Percentiles rank a stretch among this genome's conserved stretches.
Conservation (phyloP, 2,113 vertebrate species). For the Hiodon tergisus region DNA sequence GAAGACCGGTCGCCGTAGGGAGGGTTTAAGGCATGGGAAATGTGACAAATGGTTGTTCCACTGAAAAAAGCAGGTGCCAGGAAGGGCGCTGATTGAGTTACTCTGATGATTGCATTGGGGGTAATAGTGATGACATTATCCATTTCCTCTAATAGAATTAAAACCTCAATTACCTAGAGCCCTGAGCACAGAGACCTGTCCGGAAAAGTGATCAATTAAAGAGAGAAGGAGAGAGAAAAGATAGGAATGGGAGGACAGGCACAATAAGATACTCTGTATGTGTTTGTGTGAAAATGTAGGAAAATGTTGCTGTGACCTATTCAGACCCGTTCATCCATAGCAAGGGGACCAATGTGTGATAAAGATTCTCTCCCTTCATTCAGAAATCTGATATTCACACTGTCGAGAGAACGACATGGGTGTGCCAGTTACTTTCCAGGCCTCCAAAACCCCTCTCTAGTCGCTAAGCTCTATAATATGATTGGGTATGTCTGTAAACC, state of each 20-base stretch:
- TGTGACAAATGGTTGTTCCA: slow-evolving; percentile 16
- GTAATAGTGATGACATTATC: slow-evolving; percentile 26
- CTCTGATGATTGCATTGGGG: slow-evolving; percentile 25
- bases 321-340: background rate
- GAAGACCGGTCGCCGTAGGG: background rate
- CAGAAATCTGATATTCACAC: background rate
- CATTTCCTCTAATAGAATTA: slow-evolving; percentile 30
- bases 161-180: slow-evolving; percentile 24
- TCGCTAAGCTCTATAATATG: background rate
- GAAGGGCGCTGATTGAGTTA: slow-evolving; percentile 22
- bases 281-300: background rate
- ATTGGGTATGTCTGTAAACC: background rate
- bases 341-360: too few species aligned
- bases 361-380: background rate
- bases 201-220: slow-evolving; percentile 19
- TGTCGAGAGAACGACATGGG: background rate
- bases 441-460: background rate
- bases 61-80: slow-evolving; percentile 11
- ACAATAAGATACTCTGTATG: too few species aligned
- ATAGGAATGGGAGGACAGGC: background rate
- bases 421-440: background rate
- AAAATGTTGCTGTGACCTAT: background rate
- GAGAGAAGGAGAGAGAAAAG: background rate
- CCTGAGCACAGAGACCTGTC: slow-evolving; percentile 7
- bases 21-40: slow-evolving; percentile 7